These are phyloP conservation scores for Perognathus longimembris DNA, from an alignment of 2,113 vertebrate genomes.

Conservation along the genomic window DNA sequence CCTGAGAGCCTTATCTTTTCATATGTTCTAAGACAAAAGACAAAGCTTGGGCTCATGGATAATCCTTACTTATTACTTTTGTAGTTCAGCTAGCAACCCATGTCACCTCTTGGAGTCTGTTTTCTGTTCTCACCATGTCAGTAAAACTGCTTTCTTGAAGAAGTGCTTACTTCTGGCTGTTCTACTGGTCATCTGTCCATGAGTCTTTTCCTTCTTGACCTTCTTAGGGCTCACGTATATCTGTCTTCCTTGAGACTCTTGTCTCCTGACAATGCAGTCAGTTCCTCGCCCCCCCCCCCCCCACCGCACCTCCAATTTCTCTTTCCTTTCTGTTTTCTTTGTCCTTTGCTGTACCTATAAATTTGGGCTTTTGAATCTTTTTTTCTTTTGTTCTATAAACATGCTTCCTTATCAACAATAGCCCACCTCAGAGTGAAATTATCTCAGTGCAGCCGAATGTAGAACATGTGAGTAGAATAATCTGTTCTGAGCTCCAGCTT, in stretches of 20 bases:
- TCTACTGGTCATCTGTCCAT: background rate
- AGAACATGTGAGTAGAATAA: too few species aligned
- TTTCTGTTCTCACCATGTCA: background rate
- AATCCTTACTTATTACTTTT: background rate
- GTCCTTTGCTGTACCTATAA: background rate
- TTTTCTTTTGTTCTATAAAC: background rate
- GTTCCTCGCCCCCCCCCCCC: background rate
- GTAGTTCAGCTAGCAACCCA: background rate
- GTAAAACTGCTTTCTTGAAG: background rate
- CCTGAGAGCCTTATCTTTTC: background rate
- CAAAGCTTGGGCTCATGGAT: background rate
- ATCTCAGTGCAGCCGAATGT: background rate
- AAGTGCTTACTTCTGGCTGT: background rate
- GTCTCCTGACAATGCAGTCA: background rate
- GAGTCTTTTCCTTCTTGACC: background rate
- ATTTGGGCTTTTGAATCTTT: background rate
- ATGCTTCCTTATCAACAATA: background rate
- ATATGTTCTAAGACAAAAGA: background rate
- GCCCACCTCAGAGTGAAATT: accelerated
- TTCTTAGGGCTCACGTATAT: background rate
- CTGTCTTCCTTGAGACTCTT: background rate
- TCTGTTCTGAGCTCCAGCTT: background rate
- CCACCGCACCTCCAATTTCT: background rate
- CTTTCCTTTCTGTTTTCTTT: background rate
- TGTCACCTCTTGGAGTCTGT: background rate